Evolutionary conservation across 2,113 vertebrate genomes (phyloP).

Genomic region (Mungos mungo): DNA sequence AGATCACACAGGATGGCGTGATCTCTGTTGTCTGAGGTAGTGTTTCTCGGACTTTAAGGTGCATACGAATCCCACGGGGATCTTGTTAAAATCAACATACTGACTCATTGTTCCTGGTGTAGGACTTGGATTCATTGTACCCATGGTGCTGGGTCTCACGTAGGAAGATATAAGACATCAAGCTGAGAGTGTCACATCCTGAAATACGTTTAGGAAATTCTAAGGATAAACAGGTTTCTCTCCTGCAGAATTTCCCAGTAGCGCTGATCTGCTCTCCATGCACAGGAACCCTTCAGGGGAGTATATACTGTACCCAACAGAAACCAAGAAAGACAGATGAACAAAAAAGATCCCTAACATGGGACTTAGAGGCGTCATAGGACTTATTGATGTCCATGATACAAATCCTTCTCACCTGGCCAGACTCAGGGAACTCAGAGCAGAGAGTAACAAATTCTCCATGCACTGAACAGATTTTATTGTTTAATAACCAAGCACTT

Average conservation of each 20-base stretch:
- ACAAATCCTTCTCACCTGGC: not conserved
- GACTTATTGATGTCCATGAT: no score
- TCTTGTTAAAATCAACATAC: not conserved
- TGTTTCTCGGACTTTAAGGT: not conserved
- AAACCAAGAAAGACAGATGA: not conserved
- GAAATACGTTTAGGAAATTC: not conserved
- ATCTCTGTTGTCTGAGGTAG: not conserved
- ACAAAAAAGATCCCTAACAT: not conserved
- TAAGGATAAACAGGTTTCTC: not conserved
- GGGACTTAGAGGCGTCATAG: no score
- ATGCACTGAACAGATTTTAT: slow-evolving; percentile 13
- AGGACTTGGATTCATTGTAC: not conserved
- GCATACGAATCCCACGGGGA: fast-evolving
- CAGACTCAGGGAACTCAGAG: not conserved
- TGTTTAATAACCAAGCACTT: slow-evolving; percentile 64
- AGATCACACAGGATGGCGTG: no score
- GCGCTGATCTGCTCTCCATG: no score
- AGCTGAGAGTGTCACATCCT: not conserved
- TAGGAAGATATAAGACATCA: not conserved
- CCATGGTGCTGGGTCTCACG: fast-evolving
- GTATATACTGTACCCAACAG: fast-evolving
- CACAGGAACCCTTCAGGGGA: fast-evolving
- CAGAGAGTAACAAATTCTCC: not conserved
- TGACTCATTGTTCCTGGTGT: fast-evolving
- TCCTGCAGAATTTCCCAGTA: not conserved